Percentiles rank a stretch among this genome's conserved stretches.
Evolutionary conservation across 1,140 invertebrate species (phyloP).

Genomic region (Solen grandis): DNA sequence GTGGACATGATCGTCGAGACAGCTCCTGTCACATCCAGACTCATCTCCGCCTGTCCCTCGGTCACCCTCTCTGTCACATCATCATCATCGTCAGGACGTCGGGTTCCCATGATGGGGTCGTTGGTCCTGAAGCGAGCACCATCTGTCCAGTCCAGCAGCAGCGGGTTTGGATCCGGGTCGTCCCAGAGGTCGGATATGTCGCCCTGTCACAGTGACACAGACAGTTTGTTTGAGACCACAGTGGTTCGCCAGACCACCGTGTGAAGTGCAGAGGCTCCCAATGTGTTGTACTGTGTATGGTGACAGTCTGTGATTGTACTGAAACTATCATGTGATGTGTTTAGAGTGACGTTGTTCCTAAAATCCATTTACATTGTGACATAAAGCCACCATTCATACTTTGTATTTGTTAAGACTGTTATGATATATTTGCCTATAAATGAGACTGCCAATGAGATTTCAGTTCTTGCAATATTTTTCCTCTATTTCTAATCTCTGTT

Average conservation of each 20-base stretch:
- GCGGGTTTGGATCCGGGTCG: constrained; percentile 33
- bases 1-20: neutral
- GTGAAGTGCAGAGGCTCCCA: constrained; percentile 11
- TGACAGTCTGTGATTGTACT: too few species aligned
- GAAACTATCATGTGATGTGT: too few species aligned
- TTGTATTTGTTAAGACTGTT: too few species aligned
- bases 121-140: constrained; percentile 13
- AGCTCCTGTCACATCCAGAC: neutral
- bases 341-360: too few species aligned
- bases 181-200: constrained; percentile 26
- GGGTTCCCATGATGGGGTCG: constrained; percentile 36
- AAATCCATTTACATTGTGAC: too few species aligned
- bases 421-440: too few species aligned
- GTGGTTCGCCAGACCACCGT: neutral
- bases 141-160: constrained; percentile 17
- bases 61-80: neutral
- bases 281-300: too few species aligned
- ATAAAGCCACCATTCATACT: too few species aligned
- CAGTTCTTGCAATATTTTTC: too few species aligned
- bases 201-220: neutral
- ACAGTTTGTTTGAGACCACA: neutral
- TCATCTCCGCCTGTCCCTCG: neutral
- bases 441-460: too few species aligned
- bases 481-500: too few species aligned
- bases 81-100: neutral